Percentiles rank a stretch among this genome's conserved stretches.
Evolutionary conservation across 1,140 invertebrate species (phyloP).

Genomic region (Apis florea): DNA sequence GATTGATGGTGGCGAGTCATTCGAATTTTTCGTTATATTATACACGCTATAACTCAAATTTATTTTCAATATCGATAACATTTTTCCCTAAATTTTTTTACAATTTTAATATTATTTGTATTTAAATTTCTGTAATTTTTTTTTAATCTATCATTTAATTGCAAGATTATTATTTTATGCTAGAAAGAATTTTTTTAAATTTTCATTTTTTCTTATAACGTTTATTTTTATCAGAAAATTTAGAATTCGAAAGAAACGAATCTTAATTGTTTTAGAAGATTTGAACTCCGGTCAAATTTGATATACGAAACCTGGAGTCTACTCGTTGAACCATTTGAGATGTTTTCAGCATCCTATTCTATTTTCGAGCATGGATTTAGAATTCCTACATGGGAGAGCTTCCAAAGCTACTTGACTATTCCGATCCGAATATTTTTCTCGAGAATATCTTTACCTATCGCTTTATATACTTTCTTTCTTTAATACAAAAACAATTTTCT

Average conservation of each 20-base stretch:
- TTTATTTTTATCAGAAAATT: too few species aligned
- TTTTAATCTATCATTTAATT: too few species aligned
- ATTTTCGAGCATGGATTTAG: neutral
- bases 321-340: neutral
- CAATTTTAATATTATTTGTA: too few species aligned
- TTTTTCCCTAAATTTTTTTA: neutral
- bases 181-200: too few species aligned
- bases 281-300: neutral
- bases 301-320: neutral
- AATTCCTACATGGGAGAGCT: neutral
- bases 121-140: too few species aligned
- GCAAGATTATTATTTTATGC: too few species aligned
- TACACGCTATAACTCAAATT: too few species aligned
- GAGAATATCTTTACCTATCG: neutral
- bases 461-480: too few species aligned
- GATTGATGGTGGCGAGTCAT: neutral
- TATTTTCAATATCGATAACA: neutral
- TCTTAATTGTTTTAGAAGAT: too few species aligned
- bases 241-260: too few species aligned
- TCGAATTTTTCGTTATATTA: neutral
- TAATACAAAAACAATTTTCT: neutral
- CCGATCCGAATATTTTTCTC: slow-evolving; percentile 9
- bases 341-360: neutral
- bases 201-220: too few species aligned
- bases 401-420: neutral